Percentiles rank a stretch among this genome's conserved stretches.
Evolutionary conservation across 2,113 vertebrate genomes (phyloP).

Genomic region (Plecturocebus donacophilus): DNA sequence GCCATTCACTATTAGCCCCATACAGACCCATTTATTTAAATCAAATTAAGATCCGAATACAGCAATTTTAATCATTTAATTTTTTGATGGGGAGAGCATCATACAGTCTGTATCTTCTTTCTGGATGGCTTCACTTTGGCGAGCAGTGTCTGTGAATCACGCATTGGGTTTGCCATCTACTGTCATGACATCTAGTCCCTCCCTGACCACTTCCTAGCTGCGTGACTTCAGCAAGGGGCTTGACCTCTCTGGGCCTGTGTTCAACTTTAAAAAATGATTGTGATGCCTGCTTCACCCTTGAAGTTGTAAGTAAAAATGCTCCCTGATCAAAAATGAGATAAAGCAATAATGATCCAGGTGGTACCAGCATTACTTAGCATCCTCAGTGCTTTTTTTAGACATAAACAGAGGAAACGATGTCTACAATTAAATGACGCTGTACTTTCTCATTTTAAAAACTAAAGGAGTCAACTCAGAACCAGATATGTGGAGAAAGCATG

Average conservation of each 20-base stretch:
- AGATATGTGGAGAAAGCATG: not conserved
- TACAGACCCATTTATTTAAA: not conserved
- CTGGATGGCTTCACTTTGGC: not conserved
- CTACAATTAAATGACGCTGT: not conserved
- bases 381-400: not conserved
- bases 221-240: not conserved
- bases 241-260: not conserved
- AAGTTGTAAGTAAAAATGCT: not conserved
- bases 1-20: not conserved
- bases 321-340: not conserved
- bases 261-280: not conserved
- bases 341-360: rapidly evolving
- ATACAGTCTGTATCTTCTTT: rapidly evolving
- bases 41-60: not conserved
- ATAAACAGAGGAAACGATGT: not conserved
- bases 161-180: not conserved
- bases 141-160: rapidly evolving
- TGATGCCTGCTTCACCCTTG: not conserved
- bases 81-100: rapidly evolving
- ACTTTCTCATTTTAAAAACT: not conserved
- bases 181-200: not conserved
- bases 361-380: not conserved
- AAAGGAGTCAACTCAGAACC: not conserved
- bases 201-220: not conserved
- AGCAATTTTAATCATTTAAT: not conserved